Conservation (phyloP, 2,113 vertebrate genomes). For the Malurus elegans region DNA sequence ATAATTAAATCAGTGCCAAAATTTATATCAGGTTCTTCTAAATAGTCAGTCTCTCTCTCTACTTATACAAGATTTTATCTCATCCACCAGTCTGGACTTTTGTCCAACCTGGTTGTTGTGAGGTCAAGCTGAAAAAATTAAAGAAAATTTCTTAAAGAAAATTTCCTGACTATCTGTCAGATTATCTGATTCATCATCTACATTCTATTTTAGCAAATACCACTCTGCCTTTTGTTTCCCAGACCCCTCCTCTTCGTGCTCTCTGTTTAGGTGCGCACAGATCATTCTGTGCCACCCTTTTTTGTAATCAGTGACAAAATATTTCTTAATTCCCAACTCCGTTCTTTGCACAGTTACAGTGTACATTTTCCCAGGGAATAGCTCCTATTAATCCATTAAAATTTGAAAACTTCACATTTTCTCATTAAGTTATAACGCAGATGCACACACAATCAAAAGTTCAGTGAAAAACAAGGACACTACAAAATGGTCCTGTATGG, state of each 20-base stretch:
- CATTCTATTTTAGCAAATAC: neutral
- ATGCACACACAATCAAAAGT: neutral
- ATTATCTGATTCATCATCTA: neutral
- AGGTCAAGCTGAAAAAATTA: neutral
- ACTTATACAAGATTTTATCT: neutral
- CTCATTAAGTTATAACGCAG: neutral
- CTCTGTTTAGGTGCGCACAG: neutral
- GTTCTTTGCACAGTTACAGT: neutral
- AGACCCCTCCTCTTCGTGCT: neutral
- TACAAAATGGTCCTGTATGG: neutral
- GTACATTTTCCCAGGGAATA: neutral
- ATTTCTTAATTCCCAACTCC: neutral
- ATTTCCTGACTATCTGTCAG: neutral
- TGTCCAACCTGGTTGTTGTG: neutral
- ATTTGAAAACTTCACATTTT: neutral
- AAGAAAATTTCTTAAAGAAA: neutral
- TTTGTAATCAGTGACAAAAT: neutral
- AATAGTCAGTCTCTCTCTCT: neutral
- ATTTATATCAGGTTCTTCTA: neutral
- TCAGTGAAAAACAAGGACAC: neutral
- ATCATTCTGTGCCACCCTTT: neutral
- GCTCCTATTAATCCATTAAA: neutral
- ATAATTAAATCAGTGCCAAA: conserved; percentile 5
- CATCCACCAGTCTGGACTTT: neutral
- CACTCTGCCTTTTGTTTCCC: neutral